Evolutionary conservation across 2,888 invertebrate genomes (phyloP), one percentile per base, ranked within the genome.

Genomic region (Polymixis lichenea): DNA sequence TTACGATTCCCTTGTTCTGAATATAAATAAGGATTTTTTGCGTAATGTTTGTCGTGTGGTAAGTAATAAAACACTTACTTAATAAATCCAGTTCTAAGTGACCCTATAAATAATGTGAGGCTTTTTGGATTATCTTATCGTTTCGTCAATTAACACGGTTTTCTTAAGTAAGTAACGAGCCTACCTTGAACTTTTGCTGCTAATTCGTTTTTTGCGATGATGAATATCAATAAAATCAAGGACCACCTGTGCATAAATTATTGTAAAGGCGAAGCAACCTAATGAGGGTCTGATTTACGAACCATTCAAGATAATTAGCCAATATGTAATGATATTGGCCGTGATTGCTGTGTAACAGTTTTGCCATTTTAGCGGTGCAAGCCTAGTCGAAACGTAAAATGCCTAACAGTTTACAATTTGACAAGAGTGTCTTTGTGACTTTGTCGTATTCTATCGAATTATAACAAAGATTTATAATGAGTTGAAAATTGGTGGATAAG

Each of bases 131-230:
- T 65, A 17, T 53, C 19, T 58, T 53, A 61, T 17, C 25, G 1
- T 55, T 68, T 49, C 8, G n/a, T 4, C 17, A 69, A 82, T 65
- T 67, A 64, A 68, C 25, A 64, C 19, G 13, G 28, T 75, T 58
- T 64, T 28, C 19, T 43, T 72, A 32, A 17, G n/a, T 56, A 73
- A 62, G 73, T 25, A 62, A 22, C n/a, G 6, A 66, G 19, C 19
- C 25, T 1, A 7, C 78, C 82, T 82, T 79, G 62, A 76, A 76
- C 53, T 77, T 15, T 76, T 53, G 46, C 4, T 25, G 49, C 19
- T 62, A 49, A 82, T 69, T 69, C 28, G n/a, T 58, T 55, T 49
- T 69, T 65, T 60, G 38, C 32, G 28, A 82, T 32, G 38, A 53
- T 76, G 49, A 55, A 82, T 65, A 64, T 49, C n/a, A 49, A 68